Conservation (phyloP, 2,888 invertebrate species). For the Zootermopsis nevadensis region DNA sequence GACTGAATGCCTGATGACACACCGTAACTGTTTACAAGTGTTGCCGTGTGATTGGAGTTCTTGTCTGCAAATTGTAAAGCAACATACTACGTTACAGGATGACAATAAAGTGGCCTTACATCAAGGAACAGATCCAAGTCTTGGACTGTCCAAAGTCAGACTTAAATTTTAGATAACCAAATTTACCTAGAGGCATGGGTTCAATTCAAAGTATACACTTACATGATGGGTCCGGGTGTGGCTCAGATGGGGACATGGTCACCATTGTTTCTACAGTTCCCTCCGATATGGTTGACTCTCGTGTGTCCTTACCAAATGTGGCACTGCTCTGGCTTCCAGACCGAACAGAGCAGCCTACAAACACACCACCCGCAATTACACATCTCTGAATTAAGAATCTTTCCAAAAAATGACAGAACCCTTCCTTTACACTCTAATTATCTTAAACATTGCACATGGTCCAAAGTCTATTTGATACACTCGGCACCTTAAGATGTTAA, state of each 20-base stretch:
- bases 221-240: slow-evolving; percentile 61
- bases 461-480: too few species aligned
- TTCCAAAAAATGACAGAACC: too few species aligned
- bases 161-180: too few species aligned
- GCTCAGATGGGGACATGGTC: slow-evolving; percentile 69
- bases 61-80: slow-evolving; percentile 61
- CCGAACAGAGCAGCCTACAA: slow-evolving; percentile 40
- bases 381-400: too few species aligned
- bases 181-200: not conserved
- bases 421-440: too few species aligned
- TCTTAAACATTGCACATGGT: too few species aligned
- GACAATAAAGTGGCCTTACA: not conserved
- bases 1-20: slow-evolving; percentile 15
- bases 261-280: slow-evolving; percentile 72
- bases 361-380: not conserved
- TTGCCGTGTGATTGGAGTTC: slow-evolving; percentile 66
- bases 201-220: slow-evolving; percentile 54
- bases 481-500: not conserved
- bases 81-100: not conserved
- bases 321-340: slow-evolving; percentile 54
- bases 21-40: slow-evolving; percentile 61
- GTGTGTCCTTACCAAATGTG: slow-evolving; percentile 55
- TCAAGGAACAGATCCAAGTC: too few species aligned
- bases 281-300: slow-evolving; percentile 61
- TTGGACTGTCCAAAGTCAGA: too few species aligned